A percentile compares a stretch with the other conserved stretches of the same genome.
These are phyloP conservation scores for Champsocephalus esox DNA, from an alignment of 2,797 vertebrate genomes.

Conservation along the genomic window DNA sequence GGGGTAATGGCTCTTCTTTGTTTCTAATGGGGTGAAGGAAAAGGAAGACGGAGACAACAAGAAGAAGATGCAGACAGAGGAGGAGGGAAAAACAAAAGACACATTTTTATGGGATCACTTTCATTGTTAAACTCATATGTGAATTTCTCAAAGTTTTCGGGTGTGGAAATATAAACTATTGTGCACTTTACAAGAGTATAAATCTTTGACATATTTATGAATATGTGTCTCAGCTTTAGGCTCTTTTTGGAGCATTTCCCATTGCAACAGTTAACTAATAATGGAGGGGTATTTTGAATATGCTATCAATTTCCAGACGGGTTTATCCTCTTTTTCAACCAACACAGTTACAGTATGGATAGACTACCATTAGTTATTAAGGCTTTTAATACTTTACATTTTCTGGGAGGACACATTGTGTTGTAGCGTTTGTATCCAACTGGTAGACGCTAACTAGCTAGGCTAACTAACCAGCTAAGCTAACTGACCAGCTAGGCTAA, in stretches of 20 bases:
- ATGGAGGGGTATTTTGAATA: neutral
- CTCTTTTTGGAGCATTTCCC: neutral
- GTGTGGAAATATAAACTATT: neutral
- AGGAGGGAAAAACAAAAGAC: neutral
- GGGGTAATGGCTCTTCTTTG: conserved; percentile 50
- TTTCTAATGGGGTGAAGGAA: conserved; percentile 42
- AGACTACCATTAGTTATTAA: too few relatives aligned
- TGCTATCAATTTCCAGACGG: neutral
- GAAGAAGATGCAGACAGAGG: conserved; percentile 21
- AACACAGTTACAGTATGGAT: neutral
- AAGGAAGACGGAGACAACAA: conserved; percentile 12
- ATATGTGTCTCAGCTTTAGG: neutral
- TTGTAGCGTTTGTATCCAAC: neutral
- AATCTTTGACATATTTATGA: too few relatives aligned
- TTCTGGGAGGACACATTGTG: neutral
- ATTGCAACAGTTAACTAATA: neutral
- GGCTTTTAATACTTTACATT: too few relatives aligned
- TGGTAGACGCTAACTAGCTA: neutral
- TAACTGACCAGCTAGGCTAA: neutral
- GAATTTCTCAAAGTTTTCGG: neutral
- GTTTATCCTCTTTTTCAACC: neutral
- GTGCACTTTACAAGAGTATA: neutral
- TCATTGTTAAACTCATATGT: neutral
- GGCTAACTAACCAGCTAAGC: neutral
- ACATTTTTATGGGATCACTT: neutral